Conservation (phyloP, 2,888 invertebrate genomes). For the Serrognathus titanus region DNA sequence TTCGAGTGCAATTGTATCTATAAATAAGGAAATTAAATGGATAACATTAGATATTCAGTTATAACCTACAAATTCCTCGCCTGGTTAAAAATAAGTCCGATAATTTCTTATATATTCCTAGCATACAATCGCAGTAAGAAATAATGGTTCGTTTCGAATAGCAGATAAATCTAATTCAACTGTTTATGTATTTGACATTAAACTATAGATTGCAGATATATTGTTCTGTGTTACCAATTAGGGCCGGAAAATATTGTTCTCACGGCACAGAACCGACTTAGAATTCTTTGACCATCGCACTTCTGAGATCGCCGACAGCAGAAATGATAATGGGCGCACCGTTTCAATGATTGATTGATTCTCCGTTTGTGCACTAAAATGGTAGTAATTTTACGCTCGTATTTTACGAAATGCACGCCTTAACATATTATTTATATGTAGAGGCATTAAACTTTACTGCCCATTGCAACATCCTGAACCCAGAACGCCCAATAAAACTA, state of each 20-base stretch:
- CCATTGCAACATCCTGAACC: too few species aligned
- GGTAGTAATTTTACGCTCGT: constrained; percentile 18
- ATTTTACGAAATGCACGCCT: constrained; percentile 13
- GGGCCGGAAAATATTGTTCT: constrained; percentile 21
- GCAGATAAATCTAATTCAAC: constrained; percentile 19
- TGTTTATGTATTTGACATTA: constrained; percentile 19
- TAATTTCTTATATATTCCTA: constrained; percentile 2
- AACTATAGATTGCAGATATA: constrained; percentile 22
- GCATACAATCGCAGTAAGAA: constrained; percentile 14
- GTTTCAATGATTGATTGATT: constrained; percentile 17
- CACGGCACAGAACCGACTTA: constrained; percentile 16
- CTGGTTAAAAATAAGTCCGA: background rate
- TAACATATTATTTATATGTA: constrained; percentile 18
- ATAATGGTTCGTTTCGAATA: constrained; percentile 17
- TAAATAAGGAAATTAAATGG: background rate
- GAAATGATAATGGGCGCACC: constrained; percentile 20
- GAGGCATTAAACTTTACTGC: too few species aligned
- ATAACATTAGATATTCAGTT: background rate
- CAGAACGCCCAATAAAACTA: too few species aligned
- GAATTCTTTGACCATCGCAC: constrained; percentile 18
- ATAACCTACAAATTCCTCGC: background rate
- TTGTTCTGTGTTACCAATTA: constrained; percentile 21
- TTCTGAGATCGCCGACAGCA: constrained; percentile 18
- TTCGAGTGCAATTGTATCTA: background rate
- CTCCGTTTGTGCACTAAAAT: constrained; percentile 17